phyloP scores from a whole-genome alignment of 2,113 vertebrate genomes.

The Channa maculata region DNA sequence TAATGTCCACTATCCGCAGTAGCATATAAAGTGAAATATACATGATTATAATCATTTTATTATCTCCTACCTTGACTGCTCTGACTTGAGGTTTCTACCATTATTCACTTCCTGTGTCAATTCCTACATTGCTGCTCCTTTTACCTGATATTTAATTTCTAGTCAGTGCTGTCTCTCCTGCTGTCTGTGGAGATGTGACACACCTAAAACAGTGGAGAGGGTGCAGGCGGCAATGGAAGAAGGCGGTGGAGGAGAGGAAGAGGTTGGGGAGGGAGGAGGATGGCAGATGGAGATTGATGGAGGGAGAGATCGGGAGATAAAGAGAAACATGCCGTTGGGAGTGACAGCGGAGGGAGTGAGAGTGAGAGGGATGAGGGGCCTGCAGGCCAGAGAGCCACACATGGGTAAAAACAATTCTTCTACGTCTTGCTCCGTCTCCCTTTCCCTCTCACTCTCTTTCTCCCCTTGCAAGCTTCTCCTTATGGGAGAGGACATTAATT shows the following conservation, averaged over 20 bases:
- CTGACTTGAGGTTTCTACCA: conserved; percentile 6
- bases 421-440: conserved; percentile 57
- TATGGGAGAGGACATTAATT: conserved; percentile 83
- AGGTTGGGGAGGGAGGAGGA: conserved; percentile 62
- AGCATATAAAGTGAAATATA: conserved; percentile 35
- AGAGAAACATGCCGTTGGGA: conserved; percentile 78
- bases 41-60: conserved; percentile 35
- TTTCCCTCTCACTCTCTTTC: conserved; percentile 37
- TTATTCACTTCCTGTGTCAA: background rate
- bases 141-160: conserved; percentile 46
- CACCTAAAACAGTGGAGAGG: conserved; percentile 55
- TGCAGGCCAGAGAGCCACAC: conserved; percentile 74
- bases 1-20: background rate
- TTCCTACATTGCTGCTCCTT: conserved; percentile 6
- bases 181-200: conserved; percentile 60
- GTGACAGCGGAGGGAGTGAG: conserved; percentile 64
- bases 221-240: conserved; percentile 24
- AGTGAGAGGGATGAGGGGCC: conserved; percentile 71
- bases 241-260: conserved; percentile 53
- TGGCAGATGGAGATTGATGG: conserved; percentile 80
- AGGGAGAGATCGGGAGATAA: conserved; percentile 75
- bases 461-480: conserved; percentile 68
- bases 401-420: conserved; percentile 76
- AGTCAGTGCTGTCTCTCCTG: conserved; percentile 36
- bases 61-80: conserved; percentile 11